Evolutionary conservation across 2,888 invertebrate species (phyloP), one percentile per base, ranked within the genome.

Genomic region (Allophyes oxyacanthae): DNA sequence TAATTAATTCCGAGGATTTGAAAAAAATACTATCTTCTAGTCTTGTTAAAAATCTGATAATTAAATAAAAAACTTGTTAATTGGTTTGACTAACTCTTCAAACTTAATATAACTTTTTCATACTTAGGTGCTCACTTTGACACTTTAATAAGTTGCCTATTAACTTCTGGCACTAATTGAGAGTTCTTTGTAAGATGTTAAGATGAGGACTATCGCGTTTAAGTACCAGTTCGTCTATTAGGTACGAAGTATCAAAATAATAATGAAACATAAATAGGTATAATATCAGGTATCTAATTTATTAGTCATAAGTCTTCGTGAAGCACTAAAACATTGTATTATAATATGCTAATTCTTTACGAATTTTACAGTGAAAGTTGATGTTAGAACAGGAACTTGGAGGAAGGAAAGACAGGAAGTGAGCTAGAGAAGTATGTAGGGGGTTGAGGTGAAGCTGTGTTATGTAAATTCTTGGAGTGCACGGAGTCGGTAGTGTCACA

Each of bases 121-220:
- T 32, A 34, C n/a, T 28, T 11, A 40, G 51, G 51, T 51, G 30
- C 51, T 51, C 15, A 25, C 14, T 44, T 20, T 38, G 37, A 51
- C 38, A 32, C 42, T 51, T 61, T 34, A 34, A 46, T 62, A 10
- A 10, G 46, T 28, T 15, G 34, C 8, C 26, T 36, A 52, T 49
- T 65, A 37, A 60, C 68, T 62, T 62, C 34, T 51, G 25, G 10
- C 8, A 68, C n/a, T 53, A 53, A 53, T 68, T 64, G 28, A 63
- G 44, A 48, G 33, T 34, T 51, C 8, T 40, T 34, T 30, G 11
- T 0, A 34, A 38, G 11, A 25, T 44, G 28, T 52, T 51, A 33
- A 40, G 38, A 36, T 45, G 30, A 44, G 0, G 26, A 50, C 13
- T 33, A 41, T 55, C 36, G 33, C 33, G 9, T 30, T 37, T 30